phyloP scores from a whole-genome alignment of 64 coral and sea anemone species.

The Montipora foliosa region DNA sequence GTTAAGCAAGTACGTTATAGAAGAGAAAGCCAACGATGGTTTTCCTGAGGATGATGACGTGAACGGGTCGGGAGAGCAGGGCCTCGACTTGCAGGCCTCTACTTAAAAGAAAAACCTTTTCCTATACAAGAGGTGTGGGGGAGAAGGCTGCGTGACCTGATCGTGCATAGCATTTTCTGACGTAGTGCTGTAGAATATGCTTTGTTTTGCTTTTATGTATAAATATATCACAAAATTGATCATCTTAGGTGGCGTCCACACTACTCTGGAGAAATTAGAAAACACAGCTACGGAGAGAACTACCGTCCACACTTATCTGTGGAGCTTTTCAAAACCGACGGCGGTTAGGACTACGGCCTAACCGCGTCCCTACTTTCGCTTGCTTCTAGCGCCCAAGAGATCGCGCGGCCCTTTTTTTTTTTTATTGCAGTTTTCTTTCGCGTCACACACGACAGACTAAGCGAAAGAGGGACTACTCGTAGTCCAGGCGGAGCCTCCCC shows the following conservation, averaged over 20 bases:
- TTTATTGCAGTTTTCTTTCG: no score
- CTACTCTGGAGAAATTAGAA: not conserved
- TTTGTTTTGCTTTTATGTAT: not conserved
- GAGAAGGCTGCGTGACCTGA: not conserved
- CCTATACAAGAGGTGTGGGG: no score
- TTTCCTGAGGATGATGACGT: constrained; percentile 1
- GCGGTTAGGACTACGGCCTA: no score
- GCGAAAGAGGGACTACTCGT: no score
- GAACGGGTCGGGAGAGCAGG: constrained; percentile 13
- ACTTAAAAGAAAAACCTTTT: not conserved
- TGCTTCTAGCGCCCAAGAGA: no score
- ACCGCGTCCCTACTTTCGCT: no score
- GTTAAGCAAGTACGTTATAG: not conserved
- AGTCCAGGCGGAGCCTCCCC: no score
- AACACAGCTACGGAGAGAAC: no score
- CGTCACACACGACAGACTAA: no score
- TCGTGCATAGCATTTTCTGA: not conserved
- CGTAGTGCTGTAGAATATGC: constrained; percentile 4
- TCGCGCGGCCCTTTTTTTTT: no score
- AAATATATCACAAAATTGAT: not conserved
- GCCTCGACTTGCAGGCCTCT: not conserved
- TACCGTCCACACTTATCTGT: no score
- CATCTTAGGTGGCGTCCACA: constrained; percentile 1
- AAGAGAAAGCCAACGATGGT: constrained; percentile 11
- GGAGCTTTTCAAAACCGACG: no score